Conservation (phyloP, 2,888 invertebrate species). For the Rhingia rostrata region DNA sequence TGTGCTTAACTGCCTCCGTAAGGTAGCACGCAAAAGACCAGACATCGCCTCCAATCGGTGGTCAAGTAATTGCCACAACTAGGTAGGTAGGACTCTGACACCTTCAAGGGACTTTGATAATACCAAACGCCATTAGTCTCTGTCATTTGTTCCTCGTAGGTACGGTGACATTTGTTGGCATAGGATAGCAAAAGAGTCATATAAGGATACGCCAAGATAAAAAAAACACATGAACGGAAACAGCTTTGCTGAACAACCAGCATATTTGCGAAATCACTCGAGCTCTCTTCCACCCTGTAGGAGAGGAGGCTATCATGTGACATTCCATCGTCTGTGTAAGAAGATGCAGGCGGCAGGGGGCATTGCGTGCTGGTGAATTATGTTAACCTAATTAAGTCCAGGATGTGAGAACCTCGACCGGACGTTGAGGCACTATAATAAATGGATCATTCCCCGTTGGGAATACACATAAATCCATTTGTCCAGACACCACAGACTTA, state of each 20-base stretch:
- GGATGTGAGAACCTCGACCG: constrained; percentile 22
- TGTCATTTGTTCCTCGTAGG: constrained; percentile 37
- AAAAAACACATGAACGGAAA: too few species aligned
- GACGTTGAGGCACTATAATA: neutral
- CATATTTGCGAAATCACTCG: constrained; percentile 35
- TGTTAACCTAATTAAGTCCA: constrained; percentile 61
- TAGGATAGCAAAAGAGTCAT: constrained; percentile 21
- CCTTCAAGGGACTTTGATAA: constrained; percentile 50
- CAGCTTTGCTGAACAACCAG: neutral
- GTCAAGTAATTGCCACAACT: too few species aligned
- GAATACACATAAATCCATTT: constrained; percentile 52
- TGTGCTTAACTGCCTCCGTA: too few species aligned
- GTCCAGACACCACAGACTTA: constrained; percentile 36
- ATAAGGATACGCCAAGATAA: too few species aligned
- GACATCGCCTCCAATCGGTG: too few species aligned
- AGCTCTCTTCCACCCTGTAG: too few species aligned
- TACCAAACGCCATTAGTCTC: constrained; percentile 58
- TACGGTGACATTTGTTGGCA: constrained; percentile 57
- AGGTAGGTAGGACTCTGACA: constrained; percentile 3
- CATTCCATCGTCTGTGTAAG: neutral
- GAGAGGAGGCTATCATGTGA: constrained; percentile 13
- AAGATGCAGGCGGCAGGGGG: neutral
- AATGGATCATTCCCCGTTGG: constrained; percentile 18
- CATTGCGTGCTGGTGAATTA: constrained; percentile 56
- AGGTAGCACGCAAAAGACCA: too few species aligned